These are phyloP conservation scores for Atethmia centrago DNA, from an alignment of 2,888 invertebrate genomes.

Conservation along the genomic window DNA sequence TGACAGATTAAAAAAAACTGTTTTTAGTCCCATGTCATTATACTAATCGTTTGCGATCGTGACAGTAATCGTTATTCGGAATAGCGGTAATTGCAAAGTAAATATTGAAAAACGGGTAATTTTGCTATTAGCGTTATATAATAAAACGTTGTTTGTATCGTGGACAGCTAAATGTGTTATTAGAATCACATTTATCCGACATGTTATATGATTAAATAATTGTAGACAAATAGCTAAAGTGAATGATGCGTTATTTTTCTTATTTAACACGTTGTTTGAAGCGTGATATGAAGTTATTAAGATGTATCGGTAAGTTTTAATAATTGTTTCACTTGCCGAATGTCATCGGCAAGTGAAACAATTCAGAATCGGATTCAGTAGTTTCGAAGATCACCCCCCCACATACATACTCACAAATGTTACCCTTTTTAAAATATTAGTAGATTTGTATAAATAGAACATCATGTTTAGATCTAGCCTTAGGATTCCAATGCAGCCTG, in stretches of 20 bases:
- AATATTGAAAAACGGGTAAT: slow-evolving; percentile 56
- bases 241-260: slow-evolving; percentile 20
- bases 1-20: slow-evolving; percentile 32
- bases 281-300: slow-evolving; percentile 18
- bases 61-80: slow-evolving; percentile 45
- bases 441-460: neutral
- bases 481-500: neutral
- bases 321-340: neutral
- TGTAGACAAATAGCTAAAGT: slow-evolving; percentile 28
- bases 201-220: slow-evolving; percentile 22
- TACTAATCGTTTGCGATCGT: slow-evolving; percentile 41
- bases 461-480: too few species aligned
- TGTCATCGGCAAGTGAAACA: too few species aligned
- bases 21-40: slow-evolving; percentile 58
- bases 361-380: too few species aligned
- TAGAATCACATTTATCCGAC: slow-evolving; percentile 35
- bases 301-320: neutral
- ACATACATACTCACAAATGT: too few species aligned
- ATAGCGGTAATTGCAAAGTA: slow-evolving; percentile 52
- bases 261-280: slow-evolving; percentile 5
- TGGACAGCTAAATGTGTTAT: slow-evolving; percentile 36
- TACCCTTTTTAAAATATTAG: too few species aligned
- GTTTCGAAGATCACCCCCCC: too few species aligned
- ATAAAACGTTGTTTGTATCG: slow-evolving; percentile 27
- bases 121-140: slow-evolving; percentile 36